These are phyloP conservation scores for Leptonema lineaticorne DNA, from an alignment of 1,140 invertebrate genomes.

Conservation along the genomic window DNA sequence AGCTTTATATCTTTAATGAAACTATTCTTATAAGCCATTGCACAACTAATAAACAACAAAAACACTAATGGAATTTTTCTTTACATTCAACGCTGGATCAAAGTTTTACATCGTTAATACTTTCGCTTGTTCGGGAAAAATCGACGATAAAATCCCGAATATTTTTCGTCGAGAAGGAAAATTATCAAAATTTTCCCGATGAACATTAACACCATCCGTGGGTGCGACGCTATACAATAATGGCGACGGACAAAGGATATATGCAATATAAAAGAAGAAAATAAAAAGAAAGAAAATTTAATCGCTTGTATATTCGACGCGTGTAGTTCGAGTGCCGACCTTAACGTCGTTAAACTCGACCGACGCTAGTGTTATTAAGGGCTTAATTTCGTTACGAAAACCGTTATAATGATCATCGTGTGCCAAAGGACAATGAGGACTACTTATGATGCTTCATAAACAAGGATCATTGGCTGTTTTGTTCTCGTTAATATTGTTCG, in stretches of 20 bases:
- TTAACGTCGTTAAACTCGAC: background rate
- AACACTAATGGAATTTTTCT: too few relatives aligned
- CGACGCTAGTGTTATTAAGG: background rate
- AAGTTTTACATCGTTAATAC: too few relatives aligned
- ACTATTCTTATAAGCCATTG: too few relatives aligned
- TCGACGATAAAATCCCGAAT: background rate
- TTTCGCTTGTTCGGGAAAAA: too few relatives aligned
- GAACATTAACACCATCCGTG: background rate
- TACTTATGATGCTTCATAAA: slow-evolving; percentile 1
- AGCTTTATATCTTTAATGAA: too few relatives aligned
- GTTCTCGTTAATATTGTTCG: background rate
- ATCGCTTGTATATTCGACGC: too few relatives aligned
- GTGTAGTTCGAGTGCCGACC: background rate
- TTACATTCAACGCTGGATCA: too few relatives aligned
- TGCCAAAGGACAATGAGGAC: background rate
- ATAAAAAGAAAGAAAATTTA: too few relatives aligned
- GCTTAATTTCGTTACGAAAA: slow-evolving; percentile 5
- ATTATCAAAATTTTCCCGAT: background rate
- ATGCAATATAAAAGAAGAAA: too few relatives aligned
- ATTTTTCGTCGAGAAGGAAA: background rate
- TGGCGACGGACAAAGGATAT: too few relatives aligned
- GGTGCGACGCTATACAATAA: background rate
- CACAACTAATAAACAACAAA: too few relatives aligned
- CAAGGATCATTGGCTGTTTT: background rate
- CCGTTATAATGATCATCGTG: too few relatives aligned